phyloP scores from a whole-genome alignment of 1,140 invertebrate species.

The Cyclargus thomasi region DNA sequence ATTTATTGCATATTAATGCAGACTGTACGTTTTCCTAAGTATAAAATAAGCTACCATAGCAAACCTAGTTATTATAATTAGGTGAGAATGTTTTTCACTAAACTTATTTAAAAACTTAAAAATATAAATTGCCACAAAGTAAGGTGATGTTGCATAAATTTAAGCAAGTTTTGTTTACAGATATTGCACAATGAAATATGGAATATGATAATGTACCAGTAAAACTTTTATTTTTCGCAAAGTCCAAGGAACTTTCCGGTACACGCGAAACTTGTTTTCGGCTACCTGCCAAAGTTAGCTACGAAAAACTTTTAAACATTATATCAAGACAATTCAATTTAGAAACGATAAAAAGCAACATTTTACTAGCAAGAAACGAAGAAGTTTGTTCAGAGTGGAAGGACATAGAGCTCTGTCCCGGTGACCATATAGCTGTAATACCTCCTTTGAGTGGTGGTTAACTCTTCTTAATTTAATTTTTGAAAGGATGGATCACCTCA shows the following conservation, averaged over 20 bases:
- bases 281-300: conserved; percentile 72
- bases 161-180: conserved; percentile 19
- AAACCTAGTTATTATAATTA: no score
- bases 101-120: no score
- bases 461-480: conserved; percentile 19
- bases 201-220: conserved; percentile 73
- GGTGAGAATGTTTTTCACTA: no score
- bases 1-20: no score
- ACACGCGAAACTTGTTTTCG: conserved; percentile 71
- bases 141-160: background rate
- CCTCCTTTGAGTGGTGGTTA: conserved; percentile 92
- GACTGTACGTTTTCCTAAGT: no score
- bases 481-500: conserved; percentile 78
- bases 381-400: conserved; percentile 78
- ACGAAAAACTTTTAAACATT: conserved; percentile 75
- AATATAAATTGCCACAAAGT: no score
- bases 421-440: conserved; percentile 89
- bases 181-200: conserved; percentile 58
- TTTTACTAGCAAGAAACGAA: conserved; percentile 89
- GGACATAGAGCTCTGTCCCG: conserved; percentile 78
- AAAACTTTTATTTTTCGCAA: conserved; percentile 90
- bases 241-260: conserved; percentile 87
- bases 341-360: conserved; percentile 79
- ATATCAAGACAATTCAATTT: conserved; percentile 80
- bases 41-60: no score